These are phyloP conservation scores for Catamblyrhynchus diadema DNA, from an alignment of 2,797 vertebrate genomes.

Conservation along the genomic window DNA sequence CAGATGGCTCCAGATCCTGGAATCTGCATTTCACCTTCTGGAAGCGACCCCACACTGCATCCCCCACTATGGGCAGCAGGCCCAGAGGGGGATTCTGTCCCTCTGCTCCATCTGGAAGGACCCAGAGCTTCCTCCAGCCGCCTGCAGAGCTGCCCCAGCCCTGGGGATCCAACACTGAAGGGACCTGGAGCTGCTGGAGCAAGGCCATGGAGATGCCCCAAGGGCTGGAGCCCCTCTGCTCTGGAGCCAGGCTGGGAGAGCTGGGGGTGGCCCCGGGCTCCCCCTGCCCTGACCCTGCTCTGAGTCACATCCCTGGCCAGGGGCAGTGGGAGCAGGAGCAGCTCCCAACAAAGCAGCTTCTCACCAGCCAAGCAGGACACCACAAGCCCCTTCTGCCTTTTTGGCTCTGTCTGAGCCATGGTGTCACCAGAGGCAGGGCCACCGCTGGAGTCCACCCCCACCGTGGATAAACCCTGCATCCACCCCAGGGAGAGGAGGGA, in stretches of 20 bases:
- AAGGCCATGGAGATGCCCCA: fast-evolving
- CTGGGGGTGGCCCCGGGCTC: not conserved
- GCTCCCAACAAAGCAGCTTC: not conserved
- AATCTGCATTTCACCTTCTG: not conserved
- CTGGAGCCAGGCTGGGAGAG: not conserved
- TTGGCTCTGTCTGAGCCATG: not conserved
- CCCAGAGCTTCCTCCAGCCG: no score
- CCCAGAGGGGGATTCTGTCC: not conserved
- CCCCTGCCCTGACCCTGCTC: not conserved
- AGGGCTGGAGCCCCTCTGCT: not conserved
- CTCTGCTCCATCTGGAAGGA: not conserved
- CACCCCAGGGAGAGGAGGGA: not conserved
- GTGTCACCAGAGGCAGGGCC: not conserved
- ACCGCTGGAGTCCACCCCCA: not conserved
- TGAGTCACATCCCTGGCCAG: no score
- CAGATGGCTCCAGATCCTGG: not conserved
- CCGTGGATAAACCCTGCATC: not conserved
- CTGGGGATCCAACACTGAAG: no score
- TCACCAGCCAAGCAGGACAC: not conserved
- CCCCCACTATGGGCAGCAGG: not conserved
- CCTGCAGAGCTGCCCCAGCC: not conserved
- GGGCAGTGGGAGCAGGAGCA: not conserved
- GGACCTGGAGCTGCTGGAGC: fast-evolving
- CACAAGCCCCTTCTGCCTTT: not conserved
- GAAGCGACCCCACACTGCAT: not conserved